These are phyloP conservation scores for Emberiza fucata DNA, from an alignment of 2,113 vertebrate species.

Conservation along the genomic window DNA sequence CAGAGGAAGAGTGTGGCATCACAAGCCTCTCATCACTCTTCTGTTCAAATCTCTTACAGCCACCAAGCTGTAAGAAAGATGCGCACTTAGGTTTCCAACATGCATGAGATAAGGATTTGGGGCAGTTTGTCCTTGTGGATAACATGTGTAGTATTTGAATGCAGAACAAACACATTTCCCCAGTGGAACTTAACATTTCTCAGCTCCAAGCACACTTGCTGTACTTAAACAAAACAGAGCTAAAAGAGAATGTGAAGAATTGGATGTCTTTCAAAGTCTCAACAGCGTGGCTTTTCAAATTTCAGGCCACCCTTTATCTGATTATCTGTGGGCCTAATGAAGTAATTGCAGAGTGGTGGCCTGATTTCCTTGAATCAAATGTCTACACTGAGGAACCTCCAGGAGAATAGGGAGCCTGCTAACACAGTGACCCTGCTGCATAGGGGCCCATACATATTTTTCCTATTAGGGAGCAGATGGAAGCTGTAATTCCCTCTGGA, in stretches of 20 bases:
- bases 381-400: slow-evolving; percentile 61
- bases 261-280: background rate
- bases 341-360: slow-evolving; percentile 67
- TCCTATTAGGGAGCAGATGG: slow-evolving; percentile 77
- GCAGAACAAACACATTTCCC: background rate
- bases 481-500: slow-evolving; percentile 70
- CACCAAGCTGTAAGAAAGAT: background rate
- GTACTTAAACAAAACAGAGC: slow-evolving; percentile 2
- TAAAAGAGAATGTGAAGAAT: slow-evolving; percentile 1
- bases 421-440: slow-evolving; percentile 25
- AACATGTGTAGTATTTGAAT: background rate
- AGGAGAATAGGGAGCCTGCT: slow-evolving; percentile 33
- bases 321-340: slow-evolving; percentile 74
- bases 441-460: slow-evolving; percentile 59
- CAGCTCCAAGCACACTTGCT: background rate
- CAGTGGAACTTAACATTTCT: background rate
- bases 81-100: background rate
- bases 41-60: background rate
- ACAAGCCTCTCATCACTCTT: background rate
- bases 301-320: slow-evolving; percentile 74
- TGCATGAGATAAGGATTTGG: background rate
- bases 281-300: slow-evolving; percentile 10
- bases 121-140: background rate
- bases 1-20: rapidly evolving
- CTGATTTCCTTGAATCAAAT: slow-evolving; percentile 60